Percentiles rank a stretch among this genome's conserved stretches.
These are phyloP conservation scores for Azemiops feae DNA, from an alignment of 2,113 vertebrate genomes.

Conservation along the genomic window DNA sequence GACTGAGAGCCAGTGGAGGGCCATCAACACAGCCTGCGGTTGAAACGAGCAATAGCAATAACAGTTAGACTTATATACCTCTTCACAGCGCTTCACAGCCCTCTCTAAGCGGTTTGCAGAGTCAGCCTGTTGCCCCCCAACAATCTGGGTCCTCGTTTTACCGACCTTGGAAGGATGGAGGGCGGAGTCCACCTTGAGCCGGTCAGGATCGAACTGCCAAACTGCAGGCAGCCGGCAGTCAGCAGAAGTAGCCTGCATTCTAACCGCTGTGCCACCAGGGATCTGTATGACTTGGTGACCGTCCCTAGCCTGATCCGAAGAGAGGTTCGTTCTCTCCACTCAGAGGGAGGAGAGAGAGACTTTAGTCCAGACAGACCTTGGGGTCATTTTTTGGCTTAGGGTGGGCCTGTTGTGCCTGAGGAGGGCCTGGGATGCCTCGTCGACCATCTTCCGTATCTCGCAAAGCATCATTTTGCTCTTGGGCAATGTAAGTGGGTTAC, in stretches of 20 bases:
- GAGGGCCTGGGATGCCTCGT: neutral
- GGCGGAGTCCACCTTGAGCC: too few species aligned
- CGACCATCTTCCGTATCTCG: neutral
- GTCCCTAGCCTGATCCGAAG: neutral
- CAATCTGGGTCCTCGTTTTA: too few species aligned
- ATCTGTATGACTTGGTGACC: neutral
- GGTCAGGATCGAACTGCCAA: too few species aligned
- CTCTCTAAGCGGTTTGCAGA: too few species aligned
- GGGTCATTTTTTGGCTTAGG: neutral
- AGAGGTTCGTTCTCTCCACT: neutral
- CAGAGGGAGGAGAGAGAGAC: neutral
- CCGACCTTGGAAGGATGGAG: too few species aligned
- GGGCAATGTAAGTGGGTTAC: neutral
- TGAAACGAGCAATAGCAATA: neutral
- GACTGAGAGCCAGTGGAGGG: neutral
- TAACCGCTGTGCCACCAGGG: too few species aligned
- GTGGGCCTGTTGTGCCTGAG: neutral
- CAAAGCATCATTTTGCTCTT: neutral
- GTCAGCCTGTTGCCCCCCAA: too few species aligned
- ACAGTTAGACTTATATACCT: too few species aligned
- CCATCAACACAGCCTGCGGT: neutral
- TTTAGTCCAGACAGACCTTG: neutral
- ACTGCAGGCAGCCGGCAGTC: too few species aligned
- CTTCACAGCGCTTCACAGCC: too few species aligned
- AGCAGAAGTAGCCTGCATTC: too few species aligned